These are phyloP conservation scores for Acipenser oxyrinchus DNA, from an alignment of 2,797 vertebrate species.

Conservation along the genomic window DNA sequence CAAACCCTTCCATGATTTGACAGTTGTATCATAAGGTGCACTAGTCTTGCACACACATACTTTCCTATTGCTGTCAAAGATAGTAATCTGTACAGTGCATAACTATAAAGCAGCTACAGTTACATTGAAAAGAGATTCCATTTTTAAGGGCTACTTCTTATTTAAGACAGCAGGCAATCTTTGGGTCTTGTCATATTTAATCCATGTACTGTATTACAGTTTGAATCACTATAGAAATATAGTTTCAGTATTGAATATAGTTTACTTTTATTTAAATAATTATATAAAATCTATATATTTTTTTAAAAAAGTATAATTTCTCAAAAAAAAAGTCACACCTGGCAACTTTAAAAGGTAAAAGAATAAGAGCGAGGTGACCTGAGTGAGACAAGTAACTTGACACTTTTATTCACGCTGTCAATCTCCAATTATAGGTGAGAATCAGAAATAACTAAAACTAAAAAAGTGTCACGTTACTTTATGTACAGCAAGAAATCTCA, in stretches of 20 bases:
- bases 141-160: no score
- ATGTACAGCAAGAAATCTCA: conserved; percentile 11
- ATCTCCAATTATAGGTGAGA: no score
- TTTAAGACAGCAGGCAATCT: no score
- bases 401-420: no score
- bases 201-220: no score
- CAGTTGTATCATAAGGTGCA: neutral
- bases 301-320: neutral
- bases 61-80: neutral
- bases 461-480: neutral
- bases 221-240: neutral
- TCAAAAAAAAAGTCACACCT: neutral
- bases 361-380: neutral
- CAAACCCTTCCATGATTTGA: neutral
- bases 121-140: neutral
- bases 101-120: neutral
- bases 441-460: no score
- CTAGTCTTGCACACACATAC: neutral
- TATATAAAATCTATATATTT: neutral
- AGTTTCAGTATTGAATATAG: neutral
- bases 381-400: neutral
- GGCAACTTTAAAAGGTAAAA: neutral
- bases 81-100: neutral
- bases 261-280: neutral
- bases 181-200: no score